Percentiles rank a stretch among this genome's conserved stretches.
phyloP scores from a whole-genome alignment of 2,113 vertebrate species.

The Gila orcuttii region DNA sequence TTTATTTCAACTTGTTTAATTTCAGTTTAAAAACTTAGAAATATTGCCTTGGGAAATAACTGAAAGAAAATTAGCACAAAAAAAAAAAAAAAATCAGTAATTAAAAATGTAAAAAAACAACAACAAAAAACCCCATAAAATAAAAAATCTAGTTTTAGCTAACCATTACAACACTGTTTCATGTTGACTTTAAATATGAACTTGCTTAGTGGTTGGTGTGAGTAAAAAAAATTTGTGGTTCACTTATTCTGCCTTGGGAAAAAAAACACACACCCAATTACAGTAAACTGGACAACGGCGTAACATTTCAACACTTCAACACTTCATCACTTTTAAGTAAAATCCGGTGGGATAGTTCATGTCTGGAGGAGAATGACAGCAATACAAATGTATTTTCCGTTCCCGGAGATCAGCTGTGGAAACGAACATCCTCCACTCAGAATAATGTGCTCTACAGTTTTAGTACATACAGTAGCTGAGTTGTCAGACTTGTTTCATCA shows the following conservation, averaged over 20 bases:
- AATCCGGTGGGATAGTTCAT: not conserved
- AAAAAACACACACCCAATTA: not conserved
- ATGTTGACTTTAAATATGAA: too few species aligned
- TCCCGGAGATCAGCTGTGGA: not conserved
- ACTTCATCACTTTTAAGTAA: not conserved
- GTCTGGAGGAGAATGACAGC: slow-evolving; percentile 9
- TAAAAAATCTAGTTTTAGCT: too few species aligned
- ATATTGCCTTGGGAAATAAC: too few species aligned
- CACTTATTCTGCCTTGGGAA: not conserved
- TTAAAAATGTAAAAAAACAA: too few species aligned
- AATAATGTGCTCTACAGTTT: not conserved
- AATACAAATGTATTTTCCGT: slow-evolving; percentile 9
- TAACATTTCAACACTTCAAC: not conserved
- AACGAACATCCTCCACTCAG: not conserved
- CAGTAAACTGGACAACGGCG: not conserved
- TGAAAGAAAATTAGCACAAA: too few species aligned
- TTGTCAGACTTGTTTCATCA: not conserved
- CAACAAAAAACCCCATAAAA: too few species aligned
- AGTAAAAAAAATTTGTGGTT: not conserved
- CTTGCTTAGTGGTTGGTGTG: not conserved
- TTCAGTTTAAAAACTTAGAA: too few species aligned
- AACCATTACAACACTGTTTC: too few species aligned
- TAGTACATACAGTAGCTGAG: not conserved
- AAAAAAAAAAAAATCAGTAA: too few species aligned
- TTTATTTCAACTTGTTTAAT: too few species aligned